Conservation (phyloP, 1,140 invertebrate genomes). For the Myzus persicae region DNA sequence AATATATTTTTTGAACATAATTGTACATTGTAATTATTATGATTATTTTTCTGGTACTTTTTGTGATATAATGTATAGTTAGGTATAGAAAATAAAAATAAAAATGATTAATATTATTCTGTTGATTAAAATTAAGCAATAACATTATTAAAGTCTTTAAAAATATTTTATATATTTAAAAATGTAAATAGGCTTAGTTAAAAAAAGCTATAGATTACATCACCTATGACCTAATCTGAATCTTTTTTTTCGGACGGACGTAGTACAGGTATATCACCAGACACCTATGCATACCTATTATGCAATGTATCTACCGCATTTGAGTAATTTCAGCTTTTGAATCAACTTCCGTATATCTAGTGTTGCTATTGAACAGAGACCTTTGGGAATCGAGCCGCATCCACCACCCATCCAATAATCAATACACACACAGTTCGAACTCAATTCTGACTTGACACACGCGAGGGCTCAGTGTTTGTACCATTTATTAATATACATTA, state of each 20-base stretch:
- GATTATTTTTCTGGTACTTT: no score
- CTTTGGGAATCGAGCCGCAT: background rate
- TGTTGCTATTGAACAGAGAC: background rate
- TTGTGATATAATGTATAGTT: no score
- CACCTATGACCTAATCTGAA: background rate
- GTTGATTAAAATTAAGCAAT: background rate
- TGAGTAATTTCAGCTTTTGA: accelerated
- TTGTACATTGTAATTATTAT: no score
- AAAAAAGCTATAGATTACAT: no score
- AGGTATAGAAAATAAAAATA: no score
- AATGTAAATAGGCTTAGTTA: no score
- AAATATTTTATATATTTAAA: no score
- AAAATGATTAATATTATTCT: background rate
- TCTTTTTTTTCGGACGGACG: background rate
- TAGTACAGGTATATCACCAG: no score
- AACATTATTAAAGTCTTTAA: background rate
- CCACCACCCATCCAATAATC: background rate
- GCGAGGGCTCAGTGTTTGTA: accelerated
- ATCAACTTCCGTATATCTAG: background rate
- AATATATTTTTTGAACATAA: background rate
- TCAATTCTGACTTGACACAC: background rate
- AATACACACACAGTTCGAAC: background rate
- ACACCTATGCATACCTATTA: background rate
- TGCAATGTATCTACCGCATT: background rate
- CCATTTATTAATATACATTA: background rate